phyloP scores from a whole-genome alignment of 2,113 vertebrate genomes.

The Albula glossodonta region DNA sequence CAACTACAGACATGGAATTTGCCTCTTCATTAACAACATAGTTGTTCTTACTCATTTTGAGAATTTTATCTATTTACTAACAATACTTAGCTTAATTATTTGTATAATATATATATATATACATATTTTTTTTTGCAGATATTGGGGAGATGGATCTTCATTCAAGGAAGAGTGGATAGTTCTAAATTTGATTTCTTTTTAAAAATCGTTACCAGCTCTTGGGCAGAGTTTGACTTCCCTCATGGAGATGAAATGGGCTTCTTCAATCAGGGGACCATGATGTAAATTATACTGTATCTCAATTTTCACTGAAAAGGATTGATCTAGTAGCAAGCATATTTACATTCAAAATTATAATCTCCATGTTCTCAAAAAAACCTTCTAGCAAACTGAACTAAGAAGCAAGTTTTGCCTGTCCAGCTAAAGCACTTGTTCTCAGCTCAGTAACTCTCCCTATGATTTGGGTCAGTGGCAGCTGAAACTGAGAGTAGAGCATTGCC shows the following conservation, averaged over 20 bases:
- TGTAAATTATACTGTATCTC: neutral
- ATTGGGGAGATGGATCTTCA: neutral
- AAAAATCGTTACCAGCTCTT: neutral
- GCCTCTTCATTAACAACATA: no score
- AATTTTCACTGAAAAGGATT: neutral
- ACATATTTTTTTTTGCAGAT: neutral
- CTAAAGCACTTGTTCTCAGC: neutral
- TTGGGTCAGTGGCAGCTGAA: neutral
- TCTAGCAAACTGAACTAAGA: no score
- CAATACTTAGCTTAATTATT: no score
- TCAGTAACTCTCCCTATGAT: neutral
- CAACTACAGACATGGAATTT: no score
- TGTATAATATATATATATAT: no score
- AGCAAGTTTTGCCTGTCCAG: no score
- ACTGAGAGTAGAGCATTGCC: neutral
- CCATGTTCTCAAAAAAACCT: no score
- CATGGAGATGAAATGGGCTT: neutral
- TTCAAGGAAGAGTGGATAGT: neutral
- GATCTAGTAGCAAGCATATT: neutral
- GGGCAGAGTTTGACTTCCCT: neutral
- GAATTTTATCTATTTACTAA: no score
- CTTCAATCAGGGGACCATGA: neutral
- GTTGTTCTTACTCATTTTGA: no score
- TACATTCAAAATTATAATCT: no score
- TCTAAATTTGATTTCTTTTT: neutral